phyloP scores from a whole-genome alignment of 2,888 invertebrate species.

The Noctua pronuba region DNA sequence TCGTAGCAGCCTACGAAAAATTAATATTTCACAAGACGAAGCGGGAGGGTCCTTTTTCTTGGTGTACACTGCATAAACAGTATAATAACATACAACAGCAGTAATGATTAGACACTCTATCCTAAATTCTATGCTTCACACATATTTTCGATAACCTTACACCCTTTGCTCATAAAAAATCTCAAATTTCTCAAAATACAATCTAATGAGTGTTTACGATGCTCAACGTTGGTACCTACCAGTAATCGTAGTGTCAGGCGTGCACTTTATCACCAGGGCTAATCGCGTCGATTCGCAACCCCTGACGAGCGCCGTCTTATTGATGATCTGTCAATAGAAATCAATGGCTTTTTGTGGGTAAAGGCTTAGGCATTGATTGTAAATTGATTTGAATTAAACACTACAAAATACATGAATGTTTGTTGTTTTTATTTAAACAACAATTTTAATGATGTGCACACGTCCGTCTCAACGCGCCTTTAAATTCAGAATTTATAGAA shows the following conservation, averaged over 20 bases:
- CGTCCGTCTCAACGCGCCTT: not conserved
- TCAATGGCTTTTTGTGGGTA: slow-evolving; percentile 59
- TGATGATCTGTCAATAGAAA: slow-evolving; percentile 79
- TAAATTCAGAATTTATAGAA: slow-evolving; percentile 22
- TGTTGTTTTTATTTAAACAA: not conserved
- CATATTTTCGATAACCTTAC: not conserved
- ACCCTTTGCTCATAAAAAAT: slow-evolving; percentile 28
- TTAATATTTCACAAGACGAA: not conserved
- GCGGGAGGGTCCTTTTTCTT: not conserved
- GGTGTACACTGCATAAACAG: too few relatives aligned
- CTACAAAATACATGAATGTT: not conserved
- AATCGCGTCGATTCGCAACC: slow-evolving; percentile 75
- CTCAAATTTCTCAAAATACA: slow-evolving; percentile 71
- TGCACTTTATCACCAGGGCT: slow-evolving; percentile 87
- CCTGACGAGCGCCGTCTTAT: slow-evolving; percentile 70
- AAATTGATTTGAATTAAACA: slow-evolving; percentile 38
- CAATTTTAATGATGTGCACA: not conserved
- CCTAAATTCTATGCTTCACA: not conserved
- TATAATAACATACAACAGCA: not conserved
- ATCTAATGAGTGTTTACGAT: slow-evolving; percentile 78
- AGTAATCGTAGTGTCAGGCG: slow-evolving; percentile 86
- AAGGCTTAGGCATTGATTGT: slow-evolving; percentile 42
- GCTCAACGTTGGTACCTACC: slow-evolving; percentile 65
- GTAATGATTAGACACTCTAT: not conserved
- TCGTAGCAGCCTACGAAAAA: slow-evolving; percentile 49